A percentile compares a stretch with the other conserved stretches of the same genome.
Evolutionary conservation across 1,140 invertebrate species (phyloP).

Genomic region (Penaeus chinensis): DNA sequence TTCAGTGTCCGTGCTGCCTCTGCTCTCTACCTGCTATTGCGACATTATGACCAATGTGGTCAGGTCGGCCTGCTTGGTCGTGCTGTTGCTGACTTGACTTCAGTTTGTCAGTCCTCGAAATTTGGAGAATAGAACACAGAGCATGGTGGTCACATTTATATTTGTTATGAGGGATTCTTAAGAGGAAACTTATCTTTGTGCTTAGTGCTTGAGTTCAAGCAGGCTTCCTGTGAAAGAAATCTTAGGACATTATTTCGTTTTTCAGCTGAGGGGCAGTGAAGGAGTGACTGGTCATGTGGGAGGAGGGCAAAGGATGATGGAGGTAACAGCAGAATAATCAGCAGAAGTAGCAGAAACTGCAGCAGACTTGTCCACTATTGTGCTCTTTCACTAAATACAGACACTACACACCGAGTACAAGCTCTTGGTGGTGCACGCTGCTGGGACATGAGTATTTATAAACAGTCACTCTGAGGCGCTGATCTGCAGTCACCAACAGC

Average conservation of each 20-base stretch:
- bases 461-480: too few species aligned
- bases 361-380: constrained; percentile 1
- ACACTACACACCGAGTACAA: constrained; percentile 15
- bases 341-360: not conserved
- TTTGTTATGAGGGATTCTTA: not conserved
- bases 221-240: too few species aligned
- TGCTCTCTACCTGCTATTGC: too few species aligned
- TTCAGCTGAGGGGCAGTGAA: too few species aligned
- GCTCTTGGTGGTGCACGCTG: not conserved
- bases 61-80: too few species aligned
- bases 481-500: too few species aligned
- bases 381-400: constrained; percentile 12
- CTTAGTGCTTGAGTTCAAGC: too few species aligned
- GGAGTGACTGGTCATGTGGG: not conserved
- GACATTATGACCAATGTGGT: too few species aligned
- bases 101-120: not conserved
- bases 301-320: not conserved
- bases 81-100: too few species aligned
- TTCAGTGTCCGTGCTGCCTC: too few species aligned
- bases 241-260: too few species aligned
- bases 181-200: not conserved
- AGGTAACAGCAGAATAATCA: not conserved
- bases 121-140: constrained; percentile 27
- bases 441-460: too few species aligned
- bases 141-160: constrained; percentile 3